These are phyloP conservation scores for Threskiornis aethiopicus DNA, from an alignment of 2,797 vertebrate genomes.

Conservation along the genomic window DNA sequence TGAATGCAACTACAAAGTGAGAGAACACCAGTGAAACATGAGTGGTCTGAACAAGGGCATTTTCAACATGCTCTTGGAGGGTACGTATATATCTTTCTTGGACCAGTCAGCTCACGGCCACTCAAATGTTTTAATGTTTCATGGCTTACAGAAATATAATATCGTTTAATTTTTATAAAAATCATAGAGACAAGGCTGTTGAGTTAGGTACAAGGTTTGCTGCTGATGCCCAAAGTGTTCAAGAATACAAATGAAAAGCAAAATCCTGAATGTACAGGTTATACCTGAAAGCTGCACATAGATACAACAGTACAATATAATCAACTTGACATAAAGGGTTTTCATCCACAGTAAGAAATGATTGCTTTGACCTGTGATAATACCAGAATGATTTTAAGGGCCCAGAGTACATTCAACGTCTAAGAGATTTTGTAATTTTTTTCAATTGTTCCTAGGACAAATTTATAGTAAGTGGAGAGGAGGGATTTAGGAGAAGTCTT, in stretches of 20 bases:
- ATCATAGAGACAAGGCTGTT: background rate
- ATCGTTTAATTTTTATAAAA: background rate
- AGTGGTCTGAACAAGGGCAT: background rate
- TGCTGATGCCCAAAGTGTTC: background rate
- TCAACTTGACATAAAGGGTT: background rate
- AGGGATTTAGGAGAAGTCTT: background rate
- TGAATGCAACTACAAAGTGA: background rate
- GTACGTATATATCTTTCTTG: background rate
- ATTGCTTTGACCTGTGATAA: background rate
- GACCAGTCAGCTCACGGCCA: background rate
- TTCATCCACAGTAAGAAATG: background rate
- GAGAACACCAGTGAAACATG: background rate
- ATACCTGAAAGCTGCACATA: background rate
- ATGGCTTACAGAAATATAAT: background rate
- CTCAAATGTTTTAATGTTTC: background rate
- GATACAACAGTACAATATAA: background rate
- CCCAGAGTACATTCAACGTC: background rate
- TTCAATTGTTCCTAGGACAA: background rate
- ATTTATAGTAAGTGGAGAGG: background rate
- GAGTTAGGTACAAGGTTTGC: background rate
- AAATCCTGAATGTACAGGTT: background rate
- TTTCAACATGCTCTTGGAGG: background rate
- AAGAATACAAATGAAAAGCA: constrained; percentile 15
- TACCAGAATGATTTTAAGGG: background rate
- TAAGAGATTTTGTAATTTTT: background rate